Evolutionary conservation across 2,113 vertebrate species (phyloP), one percentile per base, ranked within the genome.

Genomic region (Anolis sagrei): DNA sequence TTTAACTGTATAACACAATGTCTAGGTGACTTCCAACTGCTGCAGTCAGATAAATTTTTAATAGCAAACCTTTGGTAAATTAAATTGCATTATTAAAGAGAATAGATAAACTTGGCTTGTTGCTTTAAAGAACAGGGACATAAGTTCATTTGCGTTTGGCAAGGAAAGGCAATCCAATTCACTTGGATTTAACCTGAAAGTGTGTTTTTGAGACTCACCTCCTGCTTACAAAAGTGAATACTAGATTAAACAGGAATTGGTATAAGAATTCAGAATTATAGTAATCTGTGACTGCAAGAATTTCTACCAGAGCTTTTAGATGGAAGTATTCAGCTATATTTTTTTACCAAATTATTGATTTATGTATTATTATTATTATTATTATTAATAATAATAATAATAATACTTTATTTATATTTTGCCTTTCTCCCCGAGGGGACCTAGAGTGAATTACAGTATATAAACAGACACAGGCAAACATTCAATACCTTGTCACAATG

Each of bases 31-130:
- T 44, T 93, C 76, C 61, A 68, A 84, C 82, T 90, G 86, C 89
- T 90, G 75, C 87, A 87, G 89, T 76, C 85, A 88, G 91, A 92
- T 91, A 89, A 92, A 93, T 91, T 93, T 94, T 94, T 93, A 93
- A 95, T 91, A 89, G 1, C 54, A 91, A n/a, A 82, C 87, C 81
- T 92, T 91, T 87, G 86, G 85, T 91, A 91, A 93, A 93, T 94
- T 91, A 93, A 94, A 92, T 95, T 93, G 86, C 87, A 89, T 92
- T 93, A 92, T 92, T 92, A 89, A 93, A 92, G 88, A 83, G 88
- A 87, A 87, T 74, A 92, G 88, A 92, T 90, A 92, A 93, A 90
- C 90, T 54, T 27, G 44, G 81, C 79, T 86, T n/a, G 86, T 87
- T 91, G 87, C 61, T 90, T 90, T 36, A 83, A 89, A 90, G 91